These are phyloP conservation scores for Lottia scabra DNA, from an alignment of 2,888 invertebrate genomes.

Conservation along the genomic window DNA sequence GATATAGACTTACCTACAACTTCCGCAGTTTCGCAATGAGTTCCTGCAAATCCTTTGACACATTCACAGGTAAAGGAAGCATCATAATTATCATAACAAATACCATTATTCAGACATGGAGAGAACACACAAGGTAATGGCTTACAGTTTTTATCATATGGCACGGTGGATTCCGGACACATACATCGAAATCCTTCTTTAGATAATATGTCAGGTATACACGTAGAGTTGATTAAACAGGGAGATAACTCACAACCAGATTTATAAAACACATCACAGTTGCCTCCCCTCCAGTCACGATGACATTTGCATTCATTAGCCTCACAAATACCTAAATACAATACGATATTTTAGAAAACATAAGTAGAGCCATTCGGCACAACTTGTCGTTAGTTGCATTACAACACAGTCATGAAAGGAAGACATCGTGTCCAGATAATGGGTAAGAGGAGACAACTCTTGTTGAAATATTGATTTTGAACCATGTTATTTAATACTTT, in stretches of 20 bases:
- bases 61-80: background rate
- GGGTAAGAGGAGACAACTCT: too few relatives aligned
- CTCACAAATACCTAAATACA: too few relatives aligned
- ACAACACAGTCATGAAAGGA: too few relatives aligned
- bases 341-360: too few relatives aligned
- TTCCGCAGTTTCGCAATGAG: too few relatives aligned
- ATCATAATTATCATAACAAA: background rate
- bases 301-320: background rate
- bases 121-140: slow-evolving; percentile 12
- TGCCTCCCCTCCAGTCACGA: background rate
- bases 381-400: too few relatives aligned
- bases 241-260: slow-evolving; percentile 18
- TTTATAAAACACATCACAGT: background rate
- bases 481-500: too few relatives aligned
- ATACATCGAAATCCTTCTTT: background rate
- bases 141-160: background rate
- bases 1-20: too few relatives aligned
- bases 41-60: background rate
- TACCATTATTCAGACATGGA: slow-evolving; percentile 11
- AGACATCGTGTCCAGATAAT: too few relatives aligned
- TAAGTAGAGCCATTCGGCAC: too few relatives aligned
- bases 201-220: slow-evolving; percentile 2
- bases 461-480: too few relatives aligned
- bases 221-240: slow-evolving; percentile 18
- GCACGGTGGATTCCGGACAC: background rate